Percentiles rank a stretch among this genome's conserved stretches.
Evolutionary conservation across 2,888 invertebrate genomes (phyloP).

Genomic region (Acrocera orbiculus): DNA sequence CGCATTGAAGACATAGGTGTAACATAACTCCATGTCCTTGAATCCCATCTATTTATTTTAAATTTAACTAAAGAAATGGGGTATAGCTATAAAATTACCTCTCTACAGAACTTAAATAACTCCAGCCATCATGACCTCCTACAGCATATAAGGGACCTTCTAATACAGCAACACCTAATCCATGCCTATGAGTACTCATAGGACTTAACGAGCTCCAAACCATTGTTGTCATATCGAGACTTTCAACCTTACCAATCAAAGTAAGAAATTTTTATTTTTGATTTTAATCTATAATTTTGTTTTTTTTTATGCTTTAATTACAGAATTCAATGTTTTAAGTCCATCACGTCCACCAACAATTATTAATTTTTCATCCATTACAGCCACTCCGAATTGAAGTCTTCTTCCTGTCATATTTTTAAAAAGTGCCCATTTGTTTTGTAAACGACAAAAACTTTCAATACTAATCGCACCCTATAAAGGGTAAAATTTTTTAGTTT

Average conservation of each 20-base stretch:
- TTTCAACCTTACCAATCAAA: constrained; percentile 42
- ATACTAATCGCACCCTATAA: constrained; percentile 62
- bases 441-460: constrained; percentile 51
- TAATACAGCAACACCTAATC: constrained; percentile 60
- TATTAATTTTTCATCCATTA: constrained; percentile 57
- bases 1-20: constrained; percentile 78
- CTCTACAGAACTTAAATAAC: constrained; percentile 85
- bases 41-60: constrained; percentile 61
- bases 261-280: background rate
- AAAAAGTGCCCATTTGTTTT: constrained; percentile 28
- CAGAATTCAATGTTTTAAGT: constrained; percentile 81
- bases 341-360: constrained; percentile 88
- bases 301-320: constrained; percentile 16
- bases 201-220: constrained; percentile 67
- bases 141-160: constrained; percentile 77
- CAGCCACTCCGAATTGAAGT: constrained; percentile 81
- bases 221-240: constrained; percentile 64
- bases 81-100: constrained; percentile 25
- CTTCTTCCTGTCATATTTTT: constrained; percentile 37
- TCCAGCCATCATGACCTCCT: constrained; percentile 83
- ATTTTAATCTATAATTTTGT: background rate
- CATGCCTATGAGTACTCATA: constrained; percentile 80
- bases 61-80: constrained; percentile 1
- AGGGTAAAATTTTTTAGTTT: too few species aligned
- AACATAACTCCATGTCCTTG: constrained; percentile 77